Conservation (phyloP, 2,797 vertebrate species). For the Anomalospiza imberbis region DNA sequence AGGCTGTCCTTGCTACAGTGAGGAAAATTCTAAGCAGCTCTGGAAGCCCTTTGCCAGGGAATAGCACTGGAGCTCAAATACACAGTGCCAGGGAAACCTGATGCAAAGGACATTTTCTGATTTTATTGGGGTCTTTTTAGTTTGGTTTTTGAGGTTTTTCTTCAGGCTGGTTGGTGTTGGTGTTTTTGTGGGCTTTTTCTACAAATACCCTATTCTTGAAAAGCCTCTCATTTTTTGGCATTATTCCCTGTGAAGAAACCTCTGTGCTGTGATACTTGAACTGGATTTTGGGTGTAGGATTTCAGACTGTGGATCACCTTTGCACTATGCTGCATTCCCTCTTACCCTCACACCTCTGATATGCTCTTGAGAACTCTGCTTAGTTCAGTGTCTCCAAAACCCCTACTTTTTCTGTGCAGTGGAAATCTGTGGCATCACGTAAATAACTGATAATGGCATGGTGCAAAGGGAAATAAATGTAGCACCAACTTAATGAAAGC, state of each 20-base stretch:
- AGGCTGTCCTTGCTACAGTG: not conserved
- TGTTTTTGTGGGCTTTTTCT: not conserved
- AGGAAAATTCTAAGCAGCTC: not conserved
- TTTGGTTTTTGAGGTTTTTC: not conserved
- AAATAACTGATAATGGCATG: not conserved
- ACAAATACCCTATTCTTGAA: not conserved
- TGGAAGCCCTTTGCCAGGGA: not conserved
- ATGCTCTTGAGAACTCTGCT: not conserved
- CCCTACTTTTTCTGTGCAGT: not conserved
- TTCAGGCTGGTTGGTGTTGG: rapidly evolving
- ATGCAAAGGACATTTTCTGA: not conserved
- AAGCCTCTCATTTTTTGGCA: not conserved
- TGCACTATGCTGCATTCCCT: not conserved
- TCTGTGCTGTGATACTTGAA: not conserved
- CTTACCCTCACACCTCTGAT: not conserved
- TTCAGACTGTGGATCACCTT: not conserved
- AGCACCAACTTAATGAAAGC: not conserved
- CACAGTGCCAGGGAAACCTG: rapidly evolving
- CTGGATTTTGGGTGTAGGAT: not conserved
- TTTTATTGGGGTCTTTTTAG: not conserved
- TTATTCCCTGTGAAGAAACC: not conserved
- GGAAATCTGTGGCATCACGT: not conserved
- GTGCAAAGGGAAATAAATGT: not conserved
- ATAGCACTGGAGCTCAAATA: not conserved
- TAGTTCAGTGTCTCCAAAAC: not conserved